Evolutionary conservation across 1,140 invertebrate species (phyloP).

Genomic region (Cherax destructor): DNA sequence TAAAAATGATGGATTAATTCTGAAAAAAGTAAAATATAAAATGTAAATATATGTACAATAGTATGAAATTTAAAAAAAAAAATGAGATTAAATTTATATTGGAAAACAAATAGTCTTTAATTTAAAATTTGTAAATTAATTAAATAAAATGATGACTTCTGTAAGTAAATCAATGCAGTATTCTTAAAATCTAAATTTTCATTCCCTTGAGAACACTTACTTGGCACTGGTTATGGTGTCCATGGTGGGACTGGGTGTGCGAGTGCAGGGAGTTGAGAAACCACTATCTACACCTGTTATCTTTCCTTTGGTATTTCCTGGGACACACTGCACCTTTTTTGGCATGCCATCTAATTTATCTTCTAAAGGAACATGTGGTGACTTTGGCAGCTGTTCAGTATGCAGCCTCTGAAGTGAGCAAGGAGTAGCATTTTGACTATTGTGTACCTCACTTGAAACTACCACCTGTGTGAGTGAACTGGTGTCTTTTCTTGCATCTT

Average conservation of each 20-base stretch:
- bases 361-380: neutral
- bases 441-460: constrained; percentile 47
- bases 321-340: neutral
- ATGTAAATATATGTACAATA: neutral
- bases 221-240: constrained; percentile 68
- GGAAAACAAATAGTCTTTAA: no score
- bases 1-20: constrained; percentile 59
- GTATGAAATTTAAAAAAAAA: neutral
- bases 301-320: constrained; percentile 17
- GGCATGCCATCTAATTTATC: neutral
- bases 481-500: neutral
- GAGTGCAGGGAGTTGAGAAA: constrained; percentile 63
- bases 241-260: constrained; percentile 64
- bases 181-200: neutral
- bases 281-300: constrained; percentile 55
- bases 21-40: constrained; percentile 12
- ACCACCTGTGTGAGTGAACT: constrained; percentile 12
- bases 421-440: neutral
- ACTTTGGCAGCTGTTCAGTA: constrained; percentile 1
- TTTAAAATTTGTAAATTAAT: no score
- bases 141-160: no score
- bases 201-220: constrained; percentile 22
- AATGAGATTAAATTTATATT: no score
- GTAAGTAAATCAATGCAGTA: no score
- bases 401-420: neutral